A percentile compares a stretch with the other conserved stretches of the same genome.
Conservation (phyloP, 2,797 vertebrate genomes). For the Tiaroga cobitis region DNA sequence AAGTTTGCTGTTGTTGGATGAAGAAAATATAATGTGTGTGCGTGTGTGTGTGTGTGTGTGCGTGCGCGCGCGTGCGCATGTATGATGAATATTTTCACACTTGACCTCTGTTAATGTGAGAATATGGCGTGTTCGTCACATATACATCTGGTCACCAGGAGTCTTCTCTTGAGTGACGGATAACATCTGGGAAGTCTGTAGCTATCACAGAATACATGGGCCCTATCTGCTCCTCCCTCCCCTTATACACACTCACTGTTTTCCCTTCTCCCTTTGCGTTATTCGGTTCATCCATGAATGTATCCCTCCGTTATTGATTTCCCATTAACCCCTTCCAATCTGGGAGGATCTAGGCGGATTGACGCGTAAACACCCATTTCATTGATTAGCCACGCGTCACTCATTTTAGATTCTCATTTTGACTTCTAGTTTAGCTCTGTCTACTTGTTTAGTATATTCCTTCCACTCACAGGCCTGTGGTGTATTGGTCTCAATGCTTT, state of each 20-base stretch:
- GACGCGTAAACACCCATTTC: slow-evolving; percentile 72
- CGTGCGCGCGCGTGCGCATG: not conserved
- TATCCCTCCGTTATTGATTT: slow-evolving; percentile 81
- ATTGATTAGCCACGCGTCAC: slow-evolving; percentile 75
- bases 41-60: not conserved
- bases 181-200: slow-evolving; percentile 84
- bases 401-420: slow-evolving; percentile 61
- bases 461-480: not conserved
- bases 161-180: slow-evolving; percentile 79
- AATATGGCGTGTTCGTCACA: slow-evolving; percentile 60
- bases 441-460: not conserved
- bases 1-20: too few relatives aligned
- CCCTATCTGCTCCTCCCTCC: slow-evolving; percentile 68
- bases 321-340: slow-evolving; percentile 81
- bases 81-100: slow-evolving; percentile 70
- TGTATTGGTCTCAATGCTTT: not conserved
- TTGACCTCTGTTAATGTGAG: slow-evolving; percentile 75
- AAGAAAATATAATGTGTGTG: not conserved
- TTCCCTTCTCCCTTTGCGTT: slow-evolving; percentile 50
- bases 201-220: slow-evolving; percentile 83
- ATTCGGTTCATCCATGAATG: slow-evolving; percentile 67
- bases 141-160: slow-evolving; percentile 82
- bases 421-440: not conserved
- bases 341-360: slow-evolving; percentile 72
- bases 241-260: slow-evolving; percentile 54